Evolutionary conservation across 2,888 invertebrate genomes (phyloP), one percentile per base, ranked within the genome.

Genomic region (Diloba caeruleocephala): DNA sequence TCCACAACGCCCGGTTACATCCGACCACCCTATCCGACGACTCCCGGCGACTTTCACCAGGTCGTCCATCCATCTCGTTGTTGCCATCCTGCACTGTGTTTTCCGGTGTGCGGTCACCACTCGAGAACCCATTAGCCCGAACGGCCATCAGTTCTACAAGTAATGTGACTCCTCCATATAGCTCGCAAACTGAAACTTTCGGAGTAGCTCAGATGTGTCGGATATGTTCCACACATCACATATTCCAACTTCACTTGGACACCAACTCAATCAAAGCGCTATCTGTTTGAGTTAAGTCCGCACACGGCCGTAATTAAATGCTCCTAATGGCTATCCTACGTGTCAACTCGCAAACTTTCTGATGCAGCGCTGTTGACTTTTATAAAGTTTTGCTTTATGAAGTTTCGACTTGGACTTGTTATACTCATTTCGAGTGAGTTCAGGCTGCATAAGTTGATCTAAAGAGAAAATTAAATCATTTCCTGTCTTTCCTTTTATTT

Each of bases 261-360:
- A 23, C 28, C 29, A 63, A 63, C 69, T 48, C 48, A 46, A 61
- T 52, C 44, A 50, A 44, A 44, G n/a, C 13, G 28, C 38, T 51
- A 33, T 53, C 36, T 61, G 49, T 41, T 56, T 50, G 59, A 36
- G 50, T 21, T 37, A 34, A 33, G 45, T 51, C 36, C 42, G 46
- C 41, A 54, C 43, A 42, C 49, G 37, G 31, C 33, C 33, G 44
- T 45, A 60, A 67, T 67, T 45, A 64, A 60, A 53, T 51, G 26
- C 28, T 26, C 36, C 23, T 54, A 50, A 56, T 50, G 65, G 45
- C 21, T 29, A 15, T 3, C 19, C 8, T 15, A 14, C 17, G 42
- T 39, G 34, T 41, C 44, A 48, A 33, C 25, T 45, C 41, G 5
- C 38, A 31, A 57, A 52, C 38, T 52, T 57, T 25, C 23, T 46